Conservation (phyloP, 1,140 invertebrate genomes). For the Drosophila tropicalis region DNA sequence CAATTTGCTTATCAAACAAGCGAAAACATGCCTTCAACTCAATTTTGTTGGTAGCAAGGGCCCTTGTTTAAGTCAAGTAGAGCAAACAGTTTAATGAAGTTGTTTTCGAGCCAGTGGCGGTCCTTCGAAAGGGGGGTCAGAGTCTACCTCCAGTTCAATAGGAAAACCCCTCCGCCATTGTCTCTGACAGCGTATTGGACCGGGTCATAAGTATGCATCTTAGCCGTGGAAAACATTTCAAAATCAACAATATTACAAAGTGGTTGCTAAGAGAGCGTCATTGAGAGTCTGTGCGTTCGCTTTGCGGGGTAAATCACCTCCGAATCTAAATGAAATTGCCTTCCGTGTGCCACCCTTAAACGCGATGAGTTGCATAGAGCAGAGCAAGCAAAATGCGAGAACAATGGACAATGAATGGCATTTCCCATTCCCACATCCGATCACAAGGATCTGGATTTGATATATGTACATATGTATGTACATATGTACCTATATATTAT, state of each 20-base stretch:
- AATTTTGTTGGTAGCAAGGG: conserved; percentile 23
- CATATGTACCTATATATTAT: neutral
- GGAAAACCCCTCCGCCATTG: neutral
- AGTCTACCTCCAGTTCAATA: neutral
- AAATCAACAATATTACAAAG: conserved; percentile 34
- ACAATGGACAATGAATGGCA: neutral
- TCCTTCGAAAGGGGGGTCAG: neutral
- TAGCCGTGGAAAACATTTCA: conserved; percentile 6
- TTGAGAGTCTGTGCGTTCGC: conserved; percentile 4
- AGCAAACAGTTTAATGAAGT: conserved; percentile 45
- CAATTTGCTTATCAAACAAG: conserved; percentile 13
- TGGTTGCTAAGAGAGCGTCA: conserved; percentile 39
- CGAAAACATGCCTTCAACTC: neutral
- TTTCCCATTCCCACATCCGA: neutral
- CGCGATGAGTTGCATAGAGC: neutral
- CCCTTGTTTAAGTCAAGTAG: conserved; percentile 28
- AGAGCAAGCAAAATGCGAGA: no score
- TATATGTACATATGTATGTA: neutral
- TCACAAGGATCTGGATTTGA: neutral
- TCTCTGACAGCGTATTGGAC: neutral
- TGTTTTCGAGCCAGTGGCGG: conserved; percentile 1
- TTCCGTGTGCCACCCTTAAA: neutral
- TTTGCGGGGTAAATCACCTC: conserved; percentile 18
- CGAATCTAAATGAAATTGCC: conserved; percentile 4
- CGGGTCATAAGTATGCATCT: conserved; percentile 15